Evolutionary conservation across 2,113 vertebrate genomes (phyloP), one percentile per base, ranked within the genome.

Genomic region (Australoheros scitulus): DNA sequence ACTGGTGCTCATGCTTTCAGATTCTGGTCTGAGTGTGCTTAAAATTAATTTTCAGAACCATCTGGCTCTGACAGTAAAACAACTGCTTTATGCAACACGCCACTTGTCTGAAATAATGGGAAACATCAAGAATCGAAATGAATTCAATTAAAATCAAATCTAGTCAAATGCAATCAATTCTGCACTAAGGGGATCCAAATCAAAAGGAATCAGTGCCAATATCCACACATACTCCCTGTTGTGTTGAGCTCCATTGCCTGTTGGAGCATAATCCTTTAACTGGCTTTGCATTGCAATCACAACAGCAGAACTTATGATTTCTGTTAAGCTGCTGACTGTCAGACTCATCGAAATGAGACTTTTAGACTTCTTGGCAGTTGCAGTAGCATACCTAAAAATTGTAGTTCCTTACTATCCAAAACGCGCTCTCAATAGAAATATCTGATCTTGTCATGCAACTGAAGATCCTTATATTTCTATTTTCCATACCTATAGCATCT

Each of bases 231-330:
- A 10, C 47, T 72, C 47, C 36, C 64, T 58, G 75, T 85, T 63
- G 75, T 75, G 56, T 89, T 83, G 36, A 43, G 70, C 77, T 32
- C 41, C 36, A 4, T 64, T 20, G 59, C 65, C 83, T 89, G 86
- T 86, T 87, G 68, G 29, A 88, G 64, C 63, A 1, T 92, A 85
- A 93, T 87, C 88, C 88, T 79, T 84, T 89, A 88, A 90, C 84
- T 87, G 87, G 88, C 84, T 93, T 89, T 89, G 85, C 80, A 58
- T 82, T 80, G 63, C 90, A 80, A 61, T 83, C 76, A 83, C 80
- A 88, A 79, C 77, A 76, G 77, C 79, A 76, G 32, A 85, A 84
- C 59, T 82, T 72, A 17, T 76, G 79, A 87, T 88, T 85, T 83
- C 74, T 83, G 56, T 87, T 83, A 80, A 89, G 81, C 89, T 6